Conservation (phyloP, 1,140 invertebrate genomes). For the Orchesella cincta region DNA sequence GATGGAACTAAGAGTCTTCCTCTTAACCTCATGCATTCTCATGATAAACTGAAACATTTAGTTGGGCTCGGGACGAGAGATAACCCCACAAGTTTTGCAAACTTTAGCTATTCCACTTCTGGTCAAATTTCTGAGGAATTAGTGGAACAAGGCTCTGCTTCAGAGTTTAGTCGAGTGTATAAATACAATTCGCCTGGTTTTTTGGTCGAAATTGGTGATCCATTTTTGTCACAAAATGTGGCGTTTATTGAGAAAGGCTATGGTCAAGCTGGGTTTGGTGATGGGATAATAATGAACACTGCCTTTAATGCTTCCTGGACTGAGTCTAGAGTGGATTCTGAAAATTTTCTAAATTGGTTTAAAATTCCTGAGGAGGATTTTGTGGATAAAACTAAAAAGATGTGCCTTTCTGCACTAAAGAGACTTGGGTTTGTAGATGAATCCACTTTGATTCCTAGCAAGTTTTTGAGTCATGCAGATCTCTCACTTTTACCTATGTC, state of each 20-base stretch:
- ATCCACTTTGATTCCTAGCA: neutral
- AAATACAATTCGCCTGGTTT: conserved; percentile 9
- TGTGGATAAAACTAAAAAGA: neutral
- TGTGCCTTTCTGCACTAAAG: conserved; percentile 3
- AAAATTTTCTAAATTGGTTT: conserved; percentile 5
- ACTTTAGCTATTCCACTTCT: neutral
- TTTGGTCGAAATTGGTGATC: neutral
- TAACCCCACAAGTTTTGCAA: neutral
- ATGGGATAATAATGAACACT: conserved; percentile 28
- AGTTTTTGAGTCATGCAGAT: neutral
- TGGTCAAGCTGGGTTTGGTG: conserved; percentile 33
- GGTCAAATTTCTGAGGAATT: neutral
- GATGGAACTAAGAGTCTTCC: neutral
- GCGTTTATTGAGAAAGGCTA: conserved; percentile 19
- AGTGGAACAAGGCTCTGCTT: neutral
- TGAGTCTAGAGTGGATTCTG: neutral
- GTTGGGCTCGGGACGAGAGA: neutral
- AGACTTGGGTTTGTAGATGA: neutral
- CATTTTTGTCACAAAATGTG: conserved; percentile 3
- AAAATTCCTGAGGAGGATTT: neutral
- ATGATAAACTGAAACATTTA: neutral
- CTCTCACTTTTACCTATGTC: neutral
- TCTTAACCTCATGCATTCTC: neutral
- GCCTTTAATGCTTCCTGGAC: conserved; percentile 20
- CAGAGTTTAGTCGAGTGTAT: neutral